Base-by-base conservation (phyloP, 2,113 vertebrate genomes). In the Salvelinus sp. region DNA sequence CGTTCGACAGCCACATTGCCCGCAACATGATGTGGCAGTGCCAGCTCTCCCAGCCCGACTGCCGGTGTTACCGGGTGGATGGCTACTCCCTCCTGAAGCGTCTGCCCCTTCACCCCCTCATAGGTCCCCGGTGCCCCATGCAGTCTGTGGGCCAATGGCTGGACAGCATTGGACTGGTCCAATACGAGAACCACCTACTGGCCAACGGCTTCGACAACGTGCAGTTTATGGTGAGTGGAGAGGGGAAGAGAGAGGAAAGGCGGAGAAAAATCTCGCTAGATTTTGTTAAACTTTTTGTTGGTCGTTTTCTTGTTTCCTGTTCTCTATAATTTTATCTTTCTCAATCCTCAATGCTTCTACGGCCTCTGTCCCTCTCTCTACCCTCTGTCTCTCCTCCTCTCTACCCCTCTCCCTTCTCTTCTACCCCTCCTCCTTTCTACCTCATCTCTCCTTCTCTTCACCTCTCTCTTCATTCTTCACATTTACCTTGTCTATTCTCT, bases 21-120 rank as follows among this genome's bases (percentile, higher is more conserved):
- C 94, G 97, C 86, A 96, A 96, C 93, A 97, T 95, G 89, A 98
- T 99, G 97, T 99, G 97, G 97, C 97, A 98, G 95, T 98, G 97
- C 94, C 97, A 99, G 95, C 95, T 98, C 92, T 98, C 97, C 88
- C 96, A 97, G 95, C 96, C 97, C 90, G 97, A 98, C 93, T 98
- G 97, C 91, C 97, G 96, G 88, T 99, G 97, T 91, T 99, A 98
- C 94, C 96, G 97, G 25, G 96, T 98, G 95, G 97, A 99, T 78
- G 97, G 97, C 91, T 98, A 97, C 92, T 98, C 97, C 74, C 94
- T 98, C 91, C 96, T 98, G 85, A 98, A 98, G 94, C 96, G 97
- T 93, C 94, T 98, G 90, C 97, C 97, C 95, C 96, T 98, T 91
- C 97, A 98, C 92, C 96, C 96, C 93, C 96, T 97, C 94, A 95